Conservation (phyloP, 2,888 invertebrate species). For the Clusia tigrina region DNA sequence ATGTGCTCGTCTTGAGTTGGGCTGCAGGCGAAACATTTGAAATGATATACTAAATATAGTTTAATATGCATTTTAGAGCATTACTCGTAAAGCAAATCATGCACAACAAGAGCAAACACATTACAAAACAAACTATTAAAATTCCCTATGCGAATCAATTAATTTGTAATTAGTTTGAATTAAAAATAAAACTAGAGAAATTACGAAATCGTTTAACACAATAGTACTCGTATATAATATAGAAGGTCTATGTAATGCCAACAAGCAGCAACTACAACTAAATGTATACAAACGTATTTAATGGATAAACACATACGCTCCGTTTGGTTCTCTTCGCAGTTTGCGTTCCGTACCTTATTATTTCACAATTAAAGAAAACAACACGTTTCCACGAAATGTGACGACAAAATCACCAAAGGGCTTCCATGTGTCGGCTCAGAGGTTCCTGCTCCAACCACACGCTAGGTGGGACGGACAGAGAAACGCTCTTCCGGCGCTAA, state of each 20-base stretch:
- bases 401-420: conserved; percentile 62
- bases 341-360: neutral
- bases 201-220: too few relatives aligned
- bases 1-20: neutral
- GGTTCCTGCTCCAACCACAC: too few relatives aligned
- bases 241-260: neutral
- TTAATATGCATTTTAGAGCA: conserved; percentile 17
- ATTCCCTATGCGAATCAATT: conserved; percentile 65
- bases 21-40: neutral
- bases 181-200: conserved; percentile 40
- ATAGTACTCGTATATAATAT: too few relatives aligned
- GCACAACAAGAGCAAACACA: conserved; percentile 34
- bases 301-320: neutral
- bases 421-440: conserved; percentile 60
- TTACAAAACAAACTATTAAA: conserved; percentile 38
- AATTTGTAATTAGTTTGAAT: conserved; percentile 64
- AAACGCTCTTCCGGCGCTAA: conserved; percentile 34
- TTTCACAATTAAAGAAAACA: too few relatives aligned
- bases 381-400: conserved; percentile 29
- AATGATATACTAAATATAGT: neutral
- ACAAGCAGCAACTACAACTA: neutral
- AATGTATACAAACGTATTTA: neutral
- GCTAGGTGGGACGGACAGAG: conserved; percentile 12
- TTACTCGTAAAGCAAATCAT: conserved; percentile 23
- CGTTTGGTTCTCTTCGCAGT: neutral